Percentiles rank a stretch among this genome's conserved stretches.
phyloP scores from a whole-genome alignment of 1,140 invertebrate genomes.

The Tyrophagus putrescentiae region DNA sequence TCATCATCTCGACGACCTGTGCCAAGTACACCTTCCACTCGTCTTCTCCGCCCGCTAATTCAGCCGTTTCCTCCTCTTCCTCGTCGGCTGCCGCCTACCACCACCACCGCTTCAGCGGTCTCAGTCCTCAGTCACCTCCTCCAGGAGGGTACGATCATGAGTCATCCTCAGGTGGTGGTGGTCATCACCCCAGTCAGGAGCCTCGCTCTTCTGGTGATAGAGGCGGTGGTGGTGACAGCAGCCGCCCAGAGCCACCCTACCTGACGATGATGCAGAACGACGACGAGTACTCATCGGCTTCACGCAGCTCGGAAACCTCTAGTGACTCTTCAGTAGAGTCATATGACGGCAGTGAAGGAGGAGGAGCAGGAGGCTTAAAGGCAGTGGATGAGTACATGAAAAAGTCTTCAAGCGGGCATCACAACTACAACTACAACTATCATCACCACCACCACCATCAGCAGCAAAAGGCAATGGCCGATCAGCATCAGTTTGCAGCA shows the following conservation, averaged over 20 bases:
- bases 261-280: constrained; percentile 10
- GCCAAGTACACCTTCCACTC: constrained; percentile 13
- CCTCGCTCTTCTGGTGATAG: not conserved
- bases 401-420: no score
- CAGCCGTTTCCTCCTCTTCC: not conserved
- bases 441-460: not conserved
- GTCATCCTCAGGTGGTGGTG: no score
- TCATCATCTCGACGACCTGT: constrained; percentile 19
- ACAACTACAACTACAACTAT: not conserved
- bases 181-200: no score
- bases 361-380: no score
- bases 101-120: not conserved
- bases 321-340: not conserved
- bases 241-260: not conserved
- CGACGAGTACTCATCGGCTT: constrained; percentile 7
- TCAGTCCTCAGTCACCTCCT: no score
- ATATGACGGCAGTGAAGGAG: not conserved
- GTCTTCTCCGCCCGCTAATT: not conserved
- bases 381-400: no score
- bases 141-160: no score
- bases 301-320: no score
- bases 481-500: no score
- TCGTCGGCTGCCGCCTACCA: not conserved
- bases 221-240: not conserved
- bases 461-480: no score